phyloP scores from a whole-genome alignment of 1,140 invertebrate genomes.

The Drosophila nigromelanica region DNA sequence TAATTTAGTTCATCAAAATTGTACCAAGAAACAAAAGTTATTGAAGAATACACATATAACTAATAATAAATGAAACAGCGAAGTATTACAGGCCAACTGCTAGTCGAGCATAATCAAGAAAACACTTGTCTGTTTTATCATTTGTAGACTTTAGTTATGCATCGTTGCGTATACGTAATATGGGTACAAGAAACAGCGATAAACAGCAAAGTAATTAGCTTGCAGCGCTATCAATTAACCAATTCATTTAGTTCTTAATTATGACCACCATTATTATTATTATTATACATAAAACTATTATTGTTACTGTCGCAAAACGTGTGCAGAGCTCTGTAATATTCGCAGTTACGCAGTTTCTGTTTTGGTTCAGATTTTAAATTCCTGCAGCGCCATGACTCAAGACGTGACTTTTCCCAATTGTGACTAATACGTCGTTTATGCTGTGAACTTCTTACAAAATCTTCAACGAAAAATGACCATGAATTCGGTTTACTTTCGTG shows the following conservation, averaged over 20 bases:
- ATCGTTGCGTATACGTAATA: conserved; percentile 54
- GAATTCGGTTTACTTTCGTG: neutral
- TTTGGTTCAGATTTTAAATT: conserved; percentile 1
- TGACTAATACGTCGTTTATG: neutral
- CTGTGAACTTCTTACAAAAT: neutral
- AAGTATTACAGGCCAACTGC: too few species aligned
- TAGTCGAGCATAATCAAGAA: conserved; percentile 3
- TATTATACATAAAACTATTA: neutral
- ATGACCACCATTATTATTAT: neutral
- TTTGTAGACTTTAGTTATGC: conserved; percentile 39
- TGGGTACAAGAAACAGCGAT: conserved; percentile 9
- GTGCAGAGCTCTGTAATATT: neutral
- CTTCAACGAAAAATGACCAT: conserved; percentile 11
- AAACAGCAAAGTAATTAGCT: conserved; percentile 47
- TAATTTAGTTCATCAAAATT: too few species aligned
- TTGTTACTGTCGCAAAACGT: conserved; percentile 7
- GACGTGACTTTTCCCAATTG: conserved; percentile 27
- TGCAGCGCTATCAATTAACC: conserved; percentile 20
- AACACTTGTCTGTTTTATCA: conserved; percentile 44
- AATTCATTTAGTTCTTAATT: conserved; percentile 30
- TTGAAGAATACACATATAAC: too few species aligned
- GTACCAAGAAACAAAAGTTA: too few species aligned
- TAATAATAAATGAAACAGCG: too few species aligned
- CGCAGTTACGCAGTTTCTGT: conserved; percentile 1
- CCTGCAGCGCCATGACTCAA: conserved; percentile 20